These are phyloP conservation scores for Chloroceryle aenea DNA, from an alignment of 2,113 vertebrate species.

Conservation along the genomic window DNA sequence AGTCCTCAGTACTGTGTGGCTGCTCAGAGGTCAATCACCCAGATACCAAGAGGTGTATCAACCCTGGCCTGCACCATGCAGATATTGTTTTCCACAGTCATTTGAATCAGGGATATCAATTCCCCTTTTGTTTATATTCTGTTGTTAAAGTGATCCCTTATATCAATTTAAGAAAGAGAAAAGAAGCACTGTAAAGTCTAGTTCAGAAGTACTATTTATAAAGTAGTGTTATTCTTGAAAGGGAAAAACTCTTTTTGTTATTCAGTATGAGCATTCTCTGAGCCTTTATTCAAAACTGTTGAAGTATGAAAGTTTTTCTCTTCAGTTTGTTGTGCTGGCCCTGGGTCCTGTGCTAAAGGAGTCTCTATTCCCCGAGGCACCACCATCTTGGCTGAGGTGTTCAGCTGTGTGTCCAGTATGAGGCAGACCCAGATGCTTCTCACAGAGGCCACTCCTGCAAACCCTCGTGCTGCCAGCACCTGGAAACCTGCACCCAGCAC, in stretches of 20 bases:
- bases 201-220: neutral
- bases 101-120: neutral
- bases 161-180: neutral
- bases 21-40: neutral
- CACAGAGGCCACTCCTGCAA: neutral
- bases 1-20: neutral
- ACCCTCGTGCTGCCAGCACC: rapidly evolving
- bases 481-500: rapidly evolving
- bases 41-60: too few species aligned
- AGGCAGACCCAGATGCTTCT: neutral
- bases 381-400: neutral
- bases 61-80: neutral
- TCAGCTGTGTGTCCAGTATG: rapidly evolving
- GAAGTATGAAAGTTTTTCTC: neutral
- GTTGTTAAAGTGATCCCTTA: neutral
- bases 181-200: neutral
- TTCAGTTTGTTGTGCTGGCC: neutral
- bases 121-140: neutral
- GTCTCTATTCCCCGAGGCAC: neutral
- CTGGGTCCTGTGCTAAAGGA: neutral
- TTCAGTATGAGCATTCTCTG: neutral
- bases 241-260: neutral
- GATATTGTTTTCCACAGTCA: neutral
- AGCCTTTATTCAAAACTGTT: neutral
- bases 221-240: neutral